These are phyloP conservation scores for Ceramica pisi DNA, from an alignment of 2,888 invertebrate species.

Conservation along the genomic window DNA sequence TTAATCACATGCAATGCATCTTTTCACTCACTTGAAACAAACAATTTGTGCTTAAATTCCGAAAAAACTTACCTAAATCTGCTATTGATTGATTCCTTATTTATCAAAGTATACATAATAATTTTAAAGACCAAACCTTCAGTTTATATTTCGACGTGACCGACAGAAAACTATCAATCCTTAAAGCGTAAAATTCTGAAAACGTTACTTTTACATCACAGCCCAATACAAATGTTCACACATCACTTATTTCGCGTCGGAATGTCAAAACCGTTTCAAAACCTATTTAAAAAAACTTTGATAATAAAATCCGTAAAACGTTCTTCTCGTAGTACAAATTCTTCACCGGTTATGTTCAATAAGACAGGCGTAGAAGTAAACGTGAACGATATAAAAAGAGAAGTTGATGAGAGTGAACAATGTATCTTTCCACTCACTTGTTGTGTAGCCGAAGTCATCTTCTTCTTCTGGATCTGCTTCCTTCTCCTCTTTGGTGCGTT, in stretches of 20 bases:
- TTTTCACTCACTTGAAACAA: background rate
- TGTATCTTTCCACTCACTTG: slow-evolving; percentile 94
- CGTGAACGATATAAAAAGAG: slow-evolving; percentile 83
- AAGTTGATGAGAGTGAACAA: slow-evolving; percentile 86
- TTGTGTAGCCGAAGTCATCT: slow-evolving; percentile 98
- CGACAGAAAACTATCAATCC: background rate
- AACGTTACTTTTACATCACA: background rate
- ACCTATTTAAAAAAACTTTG: background rate
- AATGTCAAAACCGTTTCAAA: background rate
- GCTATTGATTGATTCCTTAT: too few relatives aligned
- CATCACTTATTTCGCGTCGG: too few relatives aligned
- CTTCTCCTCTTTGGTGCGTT: slow-evolving; percentile 94
- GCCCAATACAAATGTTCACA: background rate
- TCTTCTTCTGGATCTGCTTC: slow-evolving; percentile 96
- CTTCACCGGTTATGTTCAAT: slow-evolving; percentile 76
- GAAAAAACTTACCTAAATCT: background rate
- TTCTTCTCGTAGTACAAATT: background rate
- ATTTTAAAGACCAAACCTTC: too few relatives aligned
- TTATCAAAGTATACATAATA: too few relatives aligned
- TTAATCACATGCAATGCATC: background rate
- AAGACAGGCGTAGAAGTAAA: slow-evolving; percentile 85
- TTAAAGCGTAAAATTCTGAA: background rate
- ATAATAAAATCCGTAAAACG: background rate
- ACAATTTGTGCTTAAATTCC: background rate
- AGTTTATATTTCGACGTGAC: background rate